These are phyloP conservation scores for Pinna nobilis DNA, from an alignment of 1,140 invertebrate genomes.

Conservation along the genomic window DNA sequence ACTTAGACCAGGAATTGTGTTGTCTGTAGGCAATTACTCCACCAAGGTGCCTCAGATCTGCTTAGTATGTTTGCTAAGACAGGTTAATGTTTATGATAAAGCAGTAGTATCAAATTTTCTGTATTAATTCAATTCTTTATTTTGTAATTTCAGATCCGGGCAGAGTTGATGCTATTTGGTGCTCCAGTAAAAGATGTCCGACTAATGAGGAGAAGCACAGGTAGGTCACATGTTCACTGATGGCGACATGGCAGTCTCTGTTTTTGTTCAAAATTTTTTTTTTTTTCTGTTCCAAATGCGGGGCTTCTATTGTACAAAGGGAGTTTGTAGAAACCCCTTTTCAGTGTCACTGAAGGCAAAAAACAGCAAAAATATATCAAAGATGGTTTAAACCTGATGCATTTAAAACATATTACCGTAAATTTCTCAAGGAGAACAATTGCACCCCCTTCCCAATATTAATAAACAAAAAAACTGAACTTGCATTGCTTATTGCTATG, in stretches of 20 bases:
- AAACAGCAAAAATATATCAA: too few relatives aligned
- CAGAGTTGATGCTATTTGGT: constrained; percentile 68
- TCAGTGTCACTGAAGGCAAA: too few relatives aligned
- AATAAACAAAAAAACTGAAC: background rate
- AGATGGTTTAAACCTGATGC: too few relatives aligned
- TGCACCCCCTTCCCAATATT: too few relatives aligned
- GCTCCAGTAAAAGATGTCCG: constrained; percentile 86
- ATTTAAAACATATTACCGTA: too few relatives aligned
- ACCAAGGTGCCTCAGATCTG: background rate
- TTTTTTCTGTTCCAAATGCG: too few relatives aligned
- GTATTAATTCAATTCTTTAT: background rate
- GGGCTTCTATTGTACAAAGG: too few relatives aligned
- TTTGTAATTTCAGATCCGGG: constrained; percentile 63
- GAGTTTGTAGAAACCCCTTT: too few relatives aligned
- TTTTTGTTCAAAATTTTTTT: background rate
- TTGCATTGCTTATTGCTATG: background rate
- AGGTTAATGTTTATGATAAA: background rate
- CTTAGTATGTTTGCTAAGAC: background rate
- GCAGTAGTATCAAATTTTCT: too few relatives aligned
- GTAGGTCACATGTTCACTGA: constrained; percentile 72
- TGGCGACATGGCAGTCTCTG: background rate
- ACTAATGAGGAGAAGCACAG: constrained; percentile 90
- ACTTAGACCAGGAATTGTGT: background rate
- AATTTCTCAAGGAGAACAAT: too few relatives aligned
- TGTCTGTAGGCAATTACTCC: background rate